Evolutionary conservation across 2,888 invertebrate genomes (phyloP).

Genomic region (Malachius bipustulatus): DNA sequence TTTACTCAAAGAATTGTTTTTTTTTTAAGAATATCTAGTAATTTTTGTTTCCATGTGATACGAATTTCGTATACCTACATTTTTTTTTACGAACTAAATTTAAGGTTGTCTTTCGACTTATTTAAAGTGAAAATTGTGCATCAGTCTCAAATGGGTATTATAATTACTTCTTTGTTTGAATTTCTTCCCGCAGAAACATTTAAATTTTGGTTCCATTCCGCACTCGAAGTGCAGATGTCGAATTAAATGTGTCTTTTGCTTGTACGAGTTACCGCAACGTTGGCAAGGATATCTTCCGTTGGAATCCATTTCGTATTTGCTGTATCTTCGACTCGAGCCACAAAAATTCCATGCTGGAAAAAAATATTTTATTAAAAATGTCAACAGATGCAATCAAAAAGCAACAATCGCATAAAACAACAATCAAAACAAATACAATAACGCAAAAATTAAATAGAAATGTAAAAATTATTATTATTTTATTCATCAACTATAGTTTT

Average conservation of each 20-base stretch:
- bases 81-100: neutral
- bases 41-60: too few relatives aligned
- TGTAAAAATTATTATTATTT: too few relatives aligned
- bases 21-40: too few relatives aligned
- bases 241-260: slow-evolving; percentile 27
- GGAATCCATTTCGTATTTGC: slow-evolving; percentile 22
- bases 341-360: slow-evolving; percentile 13
- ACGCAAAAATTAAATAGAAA: too few relatives aligned
- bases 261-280: slow-evolving; percentile 23
- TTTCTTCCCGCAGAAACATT: slow-evolving; percentile 48
- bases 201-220: slow-evolving; percentile 28
- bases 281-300: slow-evolving; percentile 21
- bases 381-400: too few relatives aligned
- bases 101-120: neutral
- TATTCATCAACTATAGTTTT: too few relatives aligned
- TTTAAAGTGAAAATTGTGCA: slow-evolving; percentile 12
- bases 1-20: too few relatives aligned
- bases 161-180: slow-evolving; percentile 23
- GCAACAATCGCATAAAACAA: too few relatives aligned
- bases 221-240: slow-evolving; percentile 27
- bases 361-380: slow-evolving; percentile 7
- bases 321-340: slow-evolving; percentile 10
- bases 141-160: slow-evolving; percentile 19
- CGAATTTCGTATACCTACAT: too few relatives aligned
- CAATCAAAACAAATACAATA: too few relatives aligned